A percentile compares a stretch with the other conserved stretches of the same genome.
Evolutionary conservation across 2,113 vertebrate species (phyloP).

Genomic region (Cygnus atratus): DNA sequence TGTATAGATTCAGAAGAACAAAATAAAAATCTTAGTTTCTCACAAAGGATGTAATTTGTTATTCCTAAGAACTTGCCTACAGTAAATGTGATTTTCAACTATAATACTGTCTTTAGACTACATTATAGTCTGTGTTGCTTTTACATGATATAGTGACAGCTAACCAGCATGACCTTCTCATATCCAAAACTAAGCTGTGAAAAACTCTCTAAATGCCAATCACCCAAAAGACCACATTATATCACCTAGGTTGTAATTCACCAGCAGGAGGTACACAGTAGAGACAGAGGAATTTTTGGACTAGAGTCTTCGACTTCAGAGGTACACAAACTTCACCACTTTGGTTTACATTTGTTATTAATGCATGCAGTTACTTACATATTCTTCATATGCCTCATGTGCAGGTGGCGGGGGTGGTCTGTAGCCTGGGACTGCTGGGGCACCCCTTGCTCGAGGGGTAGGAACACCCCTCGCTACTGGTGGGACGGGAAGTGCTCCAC

Average conservation of each 20-base stretch:
- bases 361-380: constrained; percentile 81
- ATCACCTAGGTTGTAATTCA: neutral
- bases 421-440: constrained; percentile 82
- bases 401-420: constrained; percentile 83
- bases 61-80: neutral
- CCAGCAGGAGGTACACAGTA: neutral
- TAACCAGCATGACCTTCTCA: neutral
- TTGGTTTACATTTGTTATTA: fast-evolving
- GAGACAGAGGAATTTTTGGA: neutral
- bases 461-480: constrained; percentile 84
- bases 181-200: neutral
- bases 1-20: neutral
- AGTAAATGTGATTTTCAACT: neutral
- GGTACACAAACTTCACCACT: fast-evolving
- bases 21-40: neutral
- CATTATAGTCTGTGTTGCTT: neutral
- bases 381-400: constrained; percentile 92
- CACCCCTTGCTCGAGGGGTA: constrained; percentile 80
- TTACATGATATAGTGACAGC: neutral
- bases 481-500: constrained; percentile 82
- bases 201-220: neutral
- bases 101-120: neutral
- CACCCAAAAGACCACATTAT: neutral
- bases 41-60: neutral
- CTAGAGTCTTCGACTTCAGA: neutral